Percentiles rank a stretch among this genome's conserved stretches.
phyloP scores from a whole-genome alignment of 2,113 vertebrate genomes.

The Paratilapia polleni region DNA sequence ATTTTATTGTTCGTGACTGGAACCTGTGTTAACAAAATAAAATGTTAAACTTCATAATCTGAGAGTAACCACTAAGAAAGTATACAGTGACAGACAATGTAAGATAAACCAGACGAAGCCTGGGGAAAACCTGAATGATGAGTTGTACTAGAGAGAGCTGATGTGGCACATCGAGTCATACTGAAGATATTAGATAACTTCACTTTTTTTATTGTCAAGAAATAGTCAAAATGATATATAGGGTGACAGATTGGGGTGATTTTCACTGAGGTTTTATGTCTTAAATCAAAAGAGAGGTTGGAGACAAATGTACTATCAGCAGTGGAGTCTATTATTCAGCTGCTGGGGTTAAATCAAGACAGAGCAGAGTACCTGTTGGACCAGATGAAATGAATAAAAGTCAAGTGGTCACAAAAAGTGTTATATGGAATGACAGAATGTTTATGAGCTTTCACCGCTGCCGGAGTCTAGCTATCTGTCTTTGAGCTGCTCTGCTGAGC shows the following conservation, averaged over 20 bases:
- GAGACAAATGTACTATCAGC: constrained; percentile 3
- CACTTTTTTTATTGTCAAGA: background rate
- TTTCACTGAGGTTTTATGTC: background rate
- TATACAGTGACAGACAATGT: background rate
- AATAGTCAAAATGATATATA: constrained; percentile 10
- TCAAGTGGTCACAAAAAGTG: constrained; percentile 40
- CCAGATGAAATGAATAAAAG: constrained; percentile 30
- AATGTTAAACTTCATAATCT: background rate
- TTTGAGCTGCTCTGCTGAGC: background rate
- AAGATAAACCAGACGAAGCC: constrained; percentile 8
- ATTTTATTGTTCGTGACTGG: background rate
- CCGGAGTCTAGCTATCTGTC: constrained; percentile 11
- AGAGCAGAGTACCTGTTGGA: constrained; percentile 2
- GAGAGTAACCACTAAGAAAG: background rate
- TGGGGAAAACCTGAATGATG: constrained; percentile 28
- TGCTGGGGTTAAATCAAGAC: constrained; percentile 9
- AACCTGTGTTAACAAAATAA: background rate
- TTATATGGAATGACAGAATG: background rate
- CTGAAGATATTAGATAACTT: background rate
- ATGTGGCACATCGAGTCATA: constrained; percentile 9
- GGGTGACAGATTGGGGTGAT: background rate
- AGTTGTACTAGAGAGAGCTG: background rate
- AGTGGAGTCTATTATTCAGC: background rate
- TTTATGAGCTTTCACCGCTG: constrained; percentile 9
- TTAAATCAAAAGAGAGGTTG: constrained; percentile 28